A percentile compares a stretch with the other conserved stretches of the same genome.
These are phyloP conservation scores for Avahi laniger DNA, from an alignment of 2,797 vertebrate genomes.

Conservation along the genomic window DNA sequence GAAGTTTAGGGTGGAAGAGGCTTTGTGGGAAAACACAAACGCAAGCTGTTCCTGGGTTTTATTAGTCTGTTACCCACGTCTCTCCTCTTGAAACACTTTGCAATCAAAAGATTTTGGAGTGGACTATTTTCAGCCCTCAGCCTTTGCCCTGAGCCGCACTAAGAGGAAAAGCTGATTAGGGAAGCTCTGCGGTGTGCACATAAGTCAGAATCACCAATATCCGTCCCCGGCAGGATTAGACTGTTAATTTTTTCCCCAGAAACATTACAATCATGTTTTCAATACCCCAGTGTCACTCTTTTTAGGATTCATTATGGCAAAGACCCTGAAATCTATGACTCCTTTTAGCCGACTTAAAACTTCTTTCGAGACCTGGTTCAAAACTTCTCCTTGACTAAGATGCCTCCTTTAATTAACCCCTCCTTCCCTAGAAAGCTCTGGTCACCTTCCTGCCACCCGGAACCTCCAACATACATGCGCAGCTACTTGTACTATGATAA, in stretches of 20 bases:
- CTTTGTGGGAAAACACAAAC: conserved; percentile 65
- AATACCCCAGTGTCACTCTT: conserved; percentile 48
- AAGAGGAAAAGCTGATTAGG: conserved; percentile 82
- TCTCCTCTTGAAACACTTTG: conserved; percentile 81
- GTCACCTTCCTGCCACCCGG: neutral
- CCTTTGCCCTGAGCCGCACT: conserved; percentile 59
- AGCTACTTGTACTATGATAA: neutral
- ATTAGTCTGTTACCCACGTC: conserved; percentile 73
- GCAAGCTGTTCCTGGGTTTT: conserved; percentile 29
- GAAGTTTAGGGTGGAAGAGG: neutral
- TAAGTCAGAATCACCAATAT: conserved; percentile 70
- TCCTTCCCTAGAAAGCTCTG: neutral
- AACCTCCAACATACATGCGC: neutral
- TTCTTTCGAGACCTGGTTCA: conserved; percentile 36
- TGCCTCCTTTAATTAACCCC: neutral
- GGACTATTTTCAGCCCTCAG: conserved; percentile 82
- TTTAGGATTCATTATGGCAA: conserved; percentile 61
- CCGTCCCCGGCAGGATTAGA: conserved; percentile 53
- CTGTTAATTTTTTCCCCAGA: conserved; percentile 15
- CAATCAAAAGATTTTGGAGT: conserved; percentile 84
- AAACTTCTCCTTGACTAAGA: neutral
- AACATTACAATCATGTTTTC: conserved; percentile 69
- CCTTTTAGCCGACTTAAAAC: conserved; percentile 50
- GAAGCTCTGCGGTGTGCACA: conserved; percentile 48
- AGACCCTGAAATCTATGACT: conserved; percentile 56